Percentiles rank a stretch among this genome's conserved stretches.
These are phyloP conservation scores for Dendrophyllia cribrosa DNA, from an alignment of 64 coral and sea anemone species.

Conservation along the genomic window DNA sequence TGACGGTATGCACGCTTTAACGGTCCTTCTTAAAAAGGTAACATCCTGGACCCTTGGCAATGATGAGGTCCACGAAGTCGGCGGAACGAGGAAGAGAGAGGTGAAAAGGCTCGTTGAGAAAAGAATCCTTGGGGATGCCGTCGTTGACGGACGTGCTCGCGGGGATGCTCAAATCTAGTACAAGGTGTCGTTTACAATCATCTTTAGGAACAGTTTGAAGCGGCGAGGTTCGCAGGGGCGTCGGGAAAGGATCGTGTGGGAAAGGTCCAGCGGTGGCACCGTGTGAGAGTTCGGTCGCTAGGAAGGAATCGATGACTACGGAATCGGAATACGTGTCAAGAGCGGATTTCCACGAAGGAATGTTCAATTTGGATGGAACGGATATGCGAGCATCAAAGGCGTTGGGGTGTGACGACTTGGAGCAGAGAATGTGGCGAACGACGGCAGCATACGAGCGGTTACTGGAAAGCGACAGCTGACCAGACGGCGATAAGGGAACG, in stretches of 20 bases:
- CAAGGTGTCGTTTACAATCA: conserved; percentile 8
- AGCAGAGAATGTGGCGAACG: neutral
- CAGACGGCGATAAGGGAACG: neutral
- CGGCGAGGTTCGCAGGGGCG: neutral
- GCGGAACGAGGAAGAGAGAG: neutral
- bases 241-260: neutral
- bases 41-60: conserved; percentile 16
- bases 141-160: neutral
- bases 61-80: neutral
- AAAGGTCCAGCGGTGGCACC: conserved; percentile 18
- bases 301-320: neutral
- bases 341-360: conserved; percentile 20
- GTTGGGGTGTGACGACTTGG: neutral
- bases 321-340: neutral
- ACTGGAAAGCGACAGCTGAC: neutral
- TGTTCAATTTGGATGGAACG: conserved; percentile 1
- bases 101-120: neutral
- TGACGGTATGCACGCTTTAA: conserved; percentile 46
- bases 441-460: neutral
- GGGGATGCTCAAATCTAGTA: conserved; percentile 19
- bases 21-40: conserved; percentile 39
- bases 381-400: neutral
- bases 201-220: neutral
- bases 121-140: conserved; percentile 22
- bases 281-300: neutral